Evolutionary conservation across 1,140 invertebrate genomes (phyloP), one percentile per base, ranked within the genome.

Genomic region (Lepidurus apus): DNA sequence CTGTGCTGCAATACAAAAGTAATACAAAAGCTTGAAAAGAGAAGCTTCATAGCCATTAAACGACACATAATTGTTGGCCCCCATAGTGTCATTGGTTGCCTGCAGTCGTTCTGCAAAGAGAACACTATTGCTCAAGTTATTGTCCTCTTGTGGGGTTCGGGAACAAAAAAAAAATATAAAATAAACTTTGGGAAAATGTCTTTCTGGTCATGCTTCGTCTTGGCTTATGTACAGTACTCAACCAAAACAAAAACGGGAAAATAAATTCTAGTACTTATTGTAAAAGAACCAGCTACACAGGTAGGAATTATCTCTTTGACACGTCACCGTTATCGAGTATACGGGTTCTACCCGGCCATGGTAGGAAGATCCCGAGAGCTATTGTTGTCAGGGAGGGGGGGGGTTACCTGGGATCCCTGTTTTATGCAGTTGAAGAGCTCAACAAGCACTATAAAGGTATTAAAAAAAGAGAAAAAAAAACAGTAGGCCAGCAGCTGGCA

Each of bases 71-170:
- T 65, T 65, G 53, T 65, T 65, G 53, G 8, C 53, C 53, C 53
- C 53, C 53, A 65, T 65, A 65, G 53, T 65, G 53, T 65, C 53
- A 65, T 65, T 65, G 53, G 53, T 65, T 65, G 53, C 53, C n/a
- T 65, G 53, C 21, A 65, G 53, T n/a, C 53, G 21, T 11, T n/a
- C 53, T 65, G 53, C 53, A 21, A 65, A 21, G 21, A 21, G 17
- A 17, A 65, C 53, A 65, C 21, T 65, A 65, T 65, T 65, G 53
- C 53, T 65, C 53, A 21, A 65, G 9, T 65, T 65, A 65, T 17
- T 65, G 53, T 65, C 53, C 9, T 21, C 21, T 65, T 17, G 17
- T n/a, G 21, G 17, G 17, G 45, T 17, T 17, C 5, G 17, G 17
- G 21, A 65, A n/a, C 10, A 47, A 17, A 8, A 47, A 47, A 47